Conservation (phyloP, 2,888 invertebrate genomes). For the Cyclophora punctaria region DNA sequence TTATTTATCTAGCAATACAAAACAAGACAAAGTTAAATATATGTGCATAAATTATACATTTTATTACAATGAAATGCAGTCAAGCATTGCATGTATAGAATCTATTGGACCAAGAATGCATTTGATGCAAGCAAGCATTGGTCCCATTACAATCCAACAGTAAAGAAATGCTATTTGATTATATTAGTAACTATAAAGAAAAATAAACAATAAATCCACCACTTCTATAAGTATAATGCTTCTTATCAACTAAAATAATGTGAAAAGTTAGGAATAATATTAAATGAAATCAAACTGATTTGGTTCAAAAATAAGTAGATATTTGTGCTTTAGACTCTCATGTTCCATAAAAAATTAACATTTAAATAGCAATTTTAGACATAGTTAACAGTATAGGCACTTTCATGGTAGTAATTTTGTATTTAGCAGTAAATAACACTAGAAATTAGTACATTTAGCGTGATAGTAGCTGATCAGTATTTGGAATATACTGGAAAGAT, state of each 20-base stretch:
- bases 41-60: conserved; percentile 35
- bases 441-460: no score
- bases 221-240: no score
- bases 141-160: conserved; percentile 22
- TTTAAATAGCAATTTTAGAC: neutral
- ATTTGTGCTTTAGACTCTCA: conserved; percentile 11
- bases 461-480: no score
- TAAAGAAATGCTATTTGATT: conserved; percentile 16
- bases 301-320: conserved; percentile 1
- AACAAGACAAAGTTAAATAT: conserved; percentile 42
- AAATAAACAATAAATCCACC: neutral
- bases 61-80: conserved; percentile 4
- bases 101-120: conserved; percentile 18
- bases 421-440: no score
- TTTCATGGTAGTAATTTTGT: no score
- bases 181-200: conserved; percentile 1
- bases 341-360: conserved; percentile 6
- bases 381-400: no score
- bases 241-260: neutral
- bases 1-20: conserved; percentile 47
- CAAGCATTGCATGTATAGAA: conserved; percentile 2
- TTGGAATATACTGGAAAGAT: no score
- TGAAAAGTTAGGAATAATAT: neutral
- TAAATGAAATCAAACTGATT: neutral
- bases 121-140: conserved; percentile 24